Conservation (phyloP, 2,888 invertebrate species). For the Parnassius mnemosyne region DNA sequence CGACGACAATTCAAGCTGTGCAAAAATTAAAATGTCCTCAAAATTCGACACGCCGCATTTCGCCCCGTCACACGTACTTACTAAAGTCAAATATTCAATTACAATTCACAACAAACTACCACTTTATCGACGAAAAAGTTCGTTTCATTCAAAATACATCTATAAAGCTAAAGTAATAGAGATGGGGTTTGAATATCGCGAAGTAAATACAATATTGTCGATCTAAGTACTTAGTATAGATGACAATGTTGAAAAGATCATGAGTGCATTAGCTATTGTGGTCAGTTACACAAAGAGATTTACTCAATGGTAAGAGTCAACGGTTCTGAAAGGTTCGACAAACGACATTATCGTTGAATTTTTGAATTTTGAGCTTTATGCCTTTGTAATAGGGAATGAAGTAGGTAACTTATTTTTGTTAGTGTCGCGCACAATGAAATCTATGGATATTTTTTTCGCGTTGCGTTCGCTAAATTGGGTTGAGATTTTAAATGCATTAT, state of each 20-base stretch:
- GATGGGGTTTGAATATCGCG: not conserved
- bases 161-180: slow-evolving; percentile 26
- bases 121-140: slow-evolving; percentile 11
- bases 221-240: slow-evolving; percentile 69
- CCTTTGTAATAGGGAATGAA: not conserved
- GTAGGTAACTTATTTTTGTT: slow-evolving; percentile 12
- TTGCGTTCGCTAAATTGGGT: slow-evolving; percentile 60
- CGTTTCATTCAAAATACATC: slow-evolving; percentile 27
- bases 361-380: slow-evolving; percentile 18
- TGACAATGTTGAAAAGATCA: slow-evolving; percentile 76
- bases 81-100: slow-evolving; percentile 77
- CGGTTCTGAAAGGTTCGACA: slow-evolving; percentile 44
- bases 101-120: slow-evolving; percentile 42
- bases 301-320: slow-evolving; percentile 63
- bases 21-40: slow-evolving; percentile 49
- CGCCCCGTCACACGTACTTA: slow-evolving; percentile 74
- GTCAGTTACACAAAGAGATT: slow-evolving; percentile 50
- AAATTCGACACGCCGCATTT: slow-evolving; percentile 53
- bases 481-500: slow-evolving; percentile 60
- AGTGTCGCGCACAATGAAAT: slow-evolving; percentile 26
- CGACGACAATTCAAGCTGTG: slow-evolving; percentile 48
- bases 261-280: slow-evolving; percentile 76
- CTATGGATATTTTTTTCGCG: slow-evolving; percentile 29
- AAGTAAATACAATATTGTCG: slow-evolving; percentile 30
- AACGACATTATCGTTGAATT: slow-evolving; percentile 13